phyloP scores from a whole-genome alignment of 1,140 invertebrate species.

The Camponotus pennsylvanicus region DNA sequence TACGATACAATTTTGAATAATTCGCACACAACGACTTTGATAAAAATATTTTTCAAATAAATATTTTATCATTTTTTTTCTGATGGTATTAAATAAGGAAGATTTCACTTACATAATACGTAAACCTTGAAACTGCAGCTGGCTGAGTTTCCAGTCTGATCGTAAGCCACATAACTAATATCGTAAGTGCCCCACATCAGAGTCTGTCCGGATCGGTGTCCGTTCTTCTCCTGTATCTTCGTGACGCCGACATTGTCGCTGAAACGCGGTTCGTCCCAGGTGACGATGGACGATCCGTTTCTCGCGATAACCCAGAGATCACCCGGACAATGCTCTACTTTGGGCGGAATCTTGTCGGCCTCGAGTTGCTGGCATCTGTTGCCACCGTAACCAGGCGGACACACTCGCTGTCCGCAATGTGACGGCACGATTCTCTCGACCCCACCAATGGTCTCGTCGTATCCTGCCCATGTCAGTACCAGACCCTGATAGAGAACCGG shows the following conservation, averaged over 20 bases:
- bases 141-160: conserved; percentile 96
- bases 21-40: neutral
- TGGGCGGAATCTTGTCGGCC: conserved; percentile 94
- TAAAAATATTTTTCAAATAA: conserved; percentile 12
- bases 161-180: conserved; percentile 97
- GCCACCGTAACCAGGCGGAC: conserved; percentile 94
- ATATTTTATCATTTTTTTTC: too few species aligned
- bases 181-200: conserved; percentile 97
- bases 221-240: conserved; percentile 94
- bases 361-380: conserved; percentile 94
- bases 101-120: conserved; percentile 91
- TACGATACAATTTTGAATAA: neutral
- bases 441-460: conserved; percentile 95
- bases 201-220: conserved; percentile 95
- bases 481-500: conserved; percentile 95
- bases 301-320: conserved; percentile 97
- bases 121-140: conserved; percentile 98
- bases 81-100: neutral
- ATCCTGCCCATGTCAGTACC: conserved; percentile 96
- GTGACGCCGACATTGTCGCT: conserved; percentile 94
- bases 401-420: conserved; percentile 95
- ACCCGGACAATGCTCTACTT: conserved; percentile 95
- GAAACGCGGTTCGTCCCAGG: conserved; percentile 98
- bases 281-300: conserved; percentile 96
- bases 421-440: conserved; percentile 97